A percentile compares a stretch with the other conserved stretches of the same genome.
These are phyloP conservation scores for Climacteris rufus DNA, from an alignment of 2,113 vertebrate genomes.

Conservation along the genomic window DNA sequence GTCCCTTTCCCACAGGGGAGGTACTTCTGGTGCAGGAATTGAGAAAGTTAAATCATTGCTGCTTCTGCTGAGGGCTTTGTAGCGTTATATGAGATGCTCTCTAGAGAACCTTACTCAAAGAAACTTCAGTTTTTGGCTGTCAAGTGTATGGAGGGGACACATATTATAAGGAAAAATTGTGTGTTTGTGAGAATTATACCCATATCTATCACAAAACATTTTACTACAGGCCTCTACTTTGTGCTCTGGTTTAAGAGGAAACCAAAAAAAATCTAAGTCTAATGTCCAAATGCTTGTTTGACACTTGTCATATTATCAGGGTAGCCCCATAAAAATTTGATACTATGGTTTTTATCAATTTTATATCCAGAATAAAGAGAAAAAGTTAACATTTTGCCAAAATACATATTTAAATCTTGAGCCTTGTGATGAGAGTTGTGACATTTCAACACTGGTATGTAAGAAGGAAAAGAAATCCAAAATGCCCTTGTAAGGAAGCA, in stretches of 20 bases:
- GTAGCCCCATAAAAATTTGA: background rate
- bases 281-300: background rate
- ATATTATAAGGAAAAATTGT: fast-evolving
- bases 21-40: background rate
- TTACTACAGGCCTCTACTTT: background rate
- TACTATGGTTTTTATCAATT: background rate
- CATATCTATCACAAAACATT: background rate
- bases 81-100: background rate
- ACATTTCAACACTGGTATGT: background rate
- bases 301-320: too few relatives aligned
- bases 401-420: background rate
- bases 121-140: background rate
- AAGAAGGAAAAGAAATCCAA: background rate
- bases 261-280: background rate
- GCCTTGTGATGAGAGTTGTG: background rate
- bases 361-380: background rate
- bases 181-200: background rate
- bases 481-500: background rate
- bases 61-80: background rate
- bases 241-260: background rate
- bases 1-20: background rate
- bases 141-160: background rate
- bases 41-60: background rate
- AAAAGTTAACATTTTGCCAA: background rate
- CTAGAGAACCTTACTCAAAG: background rate